Evolutionary conservation across 2,888 invertebrate species (phyloP), one percentile per base, ranked within the genome.

Genomic region (Mesorhabditis sp.): DNA sequence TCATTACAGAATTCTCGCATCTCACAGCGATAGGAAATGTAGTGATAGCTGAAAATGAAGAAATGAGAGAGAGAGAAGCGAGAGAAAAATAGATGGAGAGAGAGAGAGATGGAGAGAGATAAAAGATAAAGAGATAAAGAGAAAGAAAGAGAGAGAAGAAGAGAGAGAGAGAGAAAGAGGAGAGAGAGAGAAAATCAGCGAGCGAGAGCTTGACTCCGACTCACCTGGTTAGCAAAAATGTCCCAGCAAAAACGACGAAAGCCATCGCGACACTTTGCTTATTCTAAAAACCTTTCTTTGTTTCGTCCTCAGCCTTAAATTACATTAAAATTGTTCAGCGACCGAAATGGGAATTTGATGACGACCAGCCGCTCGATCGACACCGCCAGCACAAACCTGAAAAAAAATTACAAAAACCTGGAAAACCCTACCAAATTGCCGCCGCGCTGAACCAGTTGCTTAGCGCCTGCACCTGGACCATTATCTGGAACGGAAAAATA

Each of bases 381-480:
- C 62, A 80, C 75, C n/a, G 80, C 80, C 61, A 80, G 66, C 15
- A 80, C 78, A 64, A 80, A 79, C 79, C 79, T 79, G 70, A 62
- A 71, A 71, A 4, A 50, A 50, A 2, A 50, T 50, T 50, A n/a
- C 58, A 0, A n/a, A 50, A 1, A 2, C 58, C n/a, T 50, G 58
- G 1, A 50, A 10, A 50, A 10, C 10, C 70, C 67, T 45, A 77
- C 80, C 80, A 80, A 67, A 80, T 77, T n/a, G 80, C 78, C 0
- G 80, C 77, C 7, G 78, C 78, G n/a, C 77, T 75, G 68, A 78
- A 79, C 80, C 80, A 80, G 68, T 80, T 80, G 50, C 71, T 74
- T 63, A 80, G 65, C 43, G 78, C 78, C 58, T 13, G n/a, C 58
- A 50, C 58, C n/a, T 50, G 10, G 58, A 50, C n/a, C 58, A 13